Conservation (phyloP, 1,140 invertebrate genomes). For the Heterodera carotae region DNA sequence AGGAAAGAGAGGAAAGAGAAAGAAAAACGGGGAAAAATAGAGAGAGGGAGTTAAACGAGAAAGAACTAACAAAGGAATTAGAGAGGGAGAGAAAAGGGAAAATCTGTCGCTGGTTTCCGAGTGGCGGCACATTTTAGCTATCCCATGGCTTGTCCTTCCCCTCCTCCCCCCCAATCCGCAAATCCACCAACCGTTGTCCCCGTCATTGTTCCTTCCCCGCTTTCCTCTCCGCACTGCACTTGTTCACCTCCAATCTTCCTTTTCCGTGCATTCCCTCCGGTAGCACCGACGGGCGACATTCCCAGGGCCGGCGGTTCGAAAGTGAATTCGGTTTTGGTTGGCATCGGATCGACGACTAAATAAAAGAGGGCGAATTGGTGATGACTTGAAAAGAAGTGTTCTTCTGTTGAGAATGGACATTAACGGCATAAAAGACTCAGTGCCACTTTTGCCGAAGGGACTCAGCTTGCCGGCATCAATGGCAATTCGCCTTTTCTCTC, state of each 20-base stretch:
- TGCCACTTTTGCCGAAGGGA: too few species aligned
- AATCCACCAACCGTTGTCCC: constrained; percentile 1
- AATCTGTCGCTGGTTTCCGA: too few species aligned
- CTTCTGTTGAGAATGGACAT: too few species aligned
- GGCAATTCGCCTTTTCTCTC: too few species aligned
- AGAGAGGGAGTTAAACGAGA: too few species aligned
- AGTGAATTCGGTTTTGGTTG: constrained; percentile 59
- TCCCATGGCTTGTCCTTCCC: too few species aligned
- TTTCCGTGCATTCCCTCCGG: constrained; percentile 26
- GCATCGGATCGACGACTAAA: constrained; percentile 33
- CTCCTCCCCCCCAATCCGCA: constrained; percentile 10
- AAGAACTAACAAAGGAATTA: too few species aligned
- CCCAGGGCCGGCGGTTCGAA: constrained; percentile 50
- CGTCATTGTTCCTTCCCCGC: constrained; percentile 13
- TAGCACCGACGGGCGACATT: constrained; percentile 8
- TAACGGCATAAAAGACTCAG: constrained; percentile 1
- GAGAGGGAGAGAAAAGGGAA: too few species aligned
- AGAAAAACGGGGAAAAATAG: too few species aligned
- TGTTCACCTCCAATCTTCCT: constrained; percentile 27
- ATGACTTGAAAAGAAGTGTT: not conserved
- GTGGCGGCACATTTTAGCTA: too few species aligned
- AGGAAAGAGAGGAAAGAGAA: too few species aligned
- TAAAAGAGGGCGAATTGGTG: not conserved
- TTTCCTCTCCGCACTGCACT: constrained; percentile 33
- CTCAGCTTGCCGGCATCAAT: too few species aligned